Evolutionary conservation across 2,888 invertebrate genomes (phyloP).

Genomic region (Andrena praecox): DNA sequence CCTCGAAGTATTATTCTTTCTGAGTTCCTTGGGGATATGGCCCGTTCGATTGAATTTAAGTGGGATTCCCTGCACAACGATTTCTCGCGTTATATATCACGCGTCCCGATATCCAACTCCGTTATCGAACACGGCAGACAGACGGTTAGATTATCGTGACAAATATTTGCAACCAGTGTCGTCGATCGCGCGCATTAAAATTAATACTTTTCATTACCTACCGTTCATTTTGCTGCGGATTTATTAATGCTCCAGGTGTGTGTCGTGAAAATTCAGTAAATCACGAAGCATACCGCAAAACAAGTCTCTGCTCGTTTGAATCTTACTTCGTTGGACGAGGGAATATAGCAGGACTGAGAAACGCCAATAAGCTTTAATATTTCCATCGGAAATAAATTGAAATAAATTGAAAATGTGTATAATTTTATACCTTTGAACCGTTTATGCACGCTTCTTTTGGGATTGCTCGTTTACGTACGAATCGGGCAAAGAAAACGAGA

Average conservation of each 20-base stretch:
- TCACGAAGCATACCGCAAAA: background rate
- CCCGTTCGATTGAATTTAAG: constrained; percentile 55
- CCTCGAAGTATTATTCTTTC: constrained; percentile 48
- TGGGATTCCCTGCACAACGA: constrained; percentile 40
- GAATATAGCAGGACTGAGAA: background rate
- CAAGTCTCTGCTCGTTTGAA: background rate
- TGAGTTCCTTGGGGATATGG: constrained; percentile 32
- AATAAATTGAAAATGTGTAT: no score
- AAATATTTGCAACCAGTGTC: background rate
- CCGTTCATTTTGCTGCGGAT: background rate
- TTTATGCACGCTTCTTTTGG: no score
- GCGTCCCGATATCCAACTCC: constrained; percentile 11
- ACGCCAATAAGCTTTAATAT: no score
- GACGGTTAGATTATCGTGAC: constrained; percentile 16
- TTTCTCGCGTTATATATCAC: constrained; percentile 29
- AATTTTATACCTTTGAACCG: no score
- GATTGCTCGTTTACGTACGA: no score
- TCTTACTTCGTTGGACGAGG: background rate
- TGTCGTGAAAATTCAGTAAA: background rate
- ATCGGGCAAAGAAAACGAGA: background rate
- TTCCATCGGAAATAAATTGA: no score
- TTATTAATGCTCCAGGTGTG: background rate
- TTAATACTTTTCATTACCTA: background rate
- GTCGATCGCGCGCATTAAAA: background rate
- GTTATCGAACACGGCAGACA: constrained; percentile 16